These are phyloP conservation scores for Hormaphis cornu DNA, from an alignment of 1,140 invertebrate genomes.

Conservation along the genomic window DNA sequence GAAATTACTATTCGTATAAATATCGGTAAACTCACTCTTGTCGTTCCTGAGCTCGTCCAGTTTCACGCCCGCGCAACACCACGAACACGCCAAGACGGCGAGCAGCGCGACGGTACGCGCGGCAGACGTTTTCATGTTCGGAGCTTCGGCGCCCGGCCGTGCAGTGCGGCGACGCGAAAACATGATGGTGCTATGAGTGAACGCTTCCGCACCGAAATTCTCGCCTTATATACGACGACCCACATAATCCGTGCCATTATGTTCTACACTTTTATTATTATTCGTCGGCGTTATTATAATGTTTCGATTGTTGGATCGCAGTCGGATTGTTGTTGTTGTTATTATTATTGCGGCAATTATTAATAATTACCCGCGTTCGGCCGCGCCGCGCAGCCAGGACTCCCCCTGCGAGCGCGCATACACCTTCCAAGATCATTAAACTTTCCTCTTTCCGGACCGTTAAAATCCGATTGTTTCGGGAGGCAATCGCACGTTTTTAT, in stretches of 20 bases:
- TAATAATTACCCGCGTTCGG: no score
- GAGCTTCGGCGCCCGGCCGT: slow-evolving; percentile 25
- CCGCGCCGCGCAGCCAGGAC: no score
- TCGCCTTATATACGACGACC: slow-evolving; percentile 28
- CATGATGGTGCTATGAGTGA: no score
- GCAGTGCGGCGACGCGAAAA: neutral
- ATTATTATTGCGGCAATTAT: no score
- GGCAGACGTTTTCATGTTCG: slow-evolving; percentile 1
- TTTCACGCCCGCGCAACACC: slow-evolving; percentile 1
- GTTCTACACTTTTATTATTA: slow-evolving; percentile 21
- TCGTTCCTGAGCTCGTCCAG: slow-evolving; percentile 12
- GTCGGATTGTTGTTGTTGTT: no score
- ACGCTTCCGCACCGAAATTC: neutral
- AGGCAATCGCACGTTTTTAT: no score
- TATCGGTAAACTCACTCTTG: slow-evolving; percentile 26
- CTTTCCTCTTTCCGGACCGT: slow-evolving; percentile 28
- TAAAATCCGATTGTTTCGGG: slow-evolving; percentile 19
- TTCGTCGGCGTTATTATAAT: slow-evolving; percentile 26
- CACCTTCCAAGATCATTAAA: slow-evolving; percentile 26
- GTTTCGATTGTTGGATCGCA: no score
- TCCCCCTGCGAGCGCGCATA: neutral
- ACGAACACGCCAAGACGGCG: neutral
- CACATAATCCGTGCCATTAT: neutral
- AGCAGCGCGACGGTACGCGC: neutral
- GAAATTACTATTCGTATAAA: no score